Evolutionary conservation across 2,888 invertebrate genomes (phyloP).

Genomic region (Drosophila prolongata): DNA sequence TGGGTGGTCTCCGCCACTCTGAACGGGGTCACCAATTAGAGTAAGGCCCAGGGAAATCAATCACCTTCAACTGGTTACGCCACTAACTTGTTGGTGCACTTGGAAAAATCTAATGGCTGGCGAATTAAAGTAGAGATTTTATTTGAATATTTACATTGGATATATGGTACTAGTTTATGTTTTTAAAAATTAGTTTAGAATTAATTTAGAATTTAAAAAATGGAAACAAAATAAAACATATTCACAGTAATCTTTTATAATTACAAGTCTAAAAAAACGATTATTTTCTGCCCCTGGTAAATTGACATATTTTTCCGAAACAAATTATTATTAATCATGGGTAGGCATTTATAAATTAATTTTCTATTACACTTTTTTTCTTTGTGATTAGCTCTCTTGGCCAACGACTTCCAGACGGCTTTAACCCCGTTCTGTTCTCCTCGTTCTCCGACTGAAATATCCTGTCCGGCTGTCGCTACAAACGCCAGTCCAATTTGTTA

Average conservation of each 20-base stretch:
- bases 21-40: conserved; percentile 36
- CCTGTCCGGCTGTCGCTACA: conserved; percentile 70
- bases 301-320: no score
- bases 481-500: conserved; percentile 73
- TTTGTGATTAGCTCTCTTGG: neutral
- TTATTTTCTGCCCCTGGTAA: no score
- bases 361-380: neutral
- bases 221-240: no score
- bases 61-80: conserved; percentile 20
- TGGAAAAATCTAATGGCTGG: neutral
- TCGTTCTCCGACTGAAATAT: neutral
- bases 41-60: conserved; percentile 29
- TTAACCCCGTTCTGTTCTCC: conserved; percentile 20
- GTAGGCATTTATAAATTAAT: neutral
- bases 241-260: no score
- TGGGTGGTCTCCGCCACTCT: conserved; percentile 45
- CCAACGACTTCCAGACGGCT: conserved; percentile 2
- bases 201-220: no score
- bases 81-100: conserved; percentile 1
- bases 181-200: no score
- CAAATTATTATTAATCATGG: no score
- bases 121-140: no score
- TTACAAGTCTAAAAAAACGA: no score
- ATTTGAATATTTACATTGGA: no score
- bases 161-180: no score